These are phyloP conservation scores for Pachypanchax playfairii DNA, from an alignment of 2,113 vertebrate species.

Conservation along the genomic window DNA sequence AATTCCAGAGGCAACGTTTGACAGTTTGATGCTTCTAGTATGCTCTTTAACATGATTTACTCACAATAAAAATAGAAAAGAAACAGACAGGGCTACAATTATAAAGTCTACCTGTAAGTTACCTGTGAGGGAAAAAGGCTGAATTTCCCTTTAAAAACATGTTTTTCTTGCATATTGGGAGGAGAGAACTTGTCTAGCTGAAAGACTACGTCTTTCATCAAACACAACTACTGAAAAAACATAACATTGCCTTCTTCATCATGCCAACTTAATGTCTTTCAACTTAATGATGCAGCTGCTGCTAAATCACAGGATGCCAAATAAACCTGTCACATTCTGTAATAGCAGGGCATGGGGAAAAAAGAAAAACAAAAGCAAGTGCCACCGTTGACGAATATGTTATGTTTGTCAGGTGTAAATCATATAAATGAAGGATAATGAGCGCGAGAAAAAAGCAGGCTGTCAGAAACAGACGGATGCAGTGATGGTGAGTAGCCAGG, in stretches of 20 bases:
- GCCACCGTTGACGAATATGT: slow-evolving; percentile 16
- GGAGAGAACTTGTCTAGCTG: slow-evolving; percentile 43
- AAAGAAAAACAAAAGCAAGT: slow-evolving; percentile 46
- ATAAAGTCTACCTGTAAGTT: slow-evolving; percentile 35
- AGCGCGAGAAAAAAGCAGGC: not conserved
- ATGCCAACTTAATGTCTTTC: slow-evolving; percentile 31
- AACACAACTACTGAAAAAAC: slow-evolving; percentile 36
- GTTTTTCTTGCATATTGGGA: slow-evolving; percentile 64
- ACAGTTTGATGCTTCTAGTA: slow-evolving; percentile 39
- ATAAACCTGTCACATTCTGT: slow-evolving; percentile 48
- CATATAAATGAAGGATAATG: slow-evolving; percentile 1
- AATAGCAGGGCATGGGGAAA: slow-evolving; percentile 20
- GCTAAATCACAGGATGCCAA: slow-evolving; percentile 33
- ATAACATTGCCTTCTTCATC: slow-evolving; percentile 42
- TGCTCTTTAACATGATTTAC: slow-evolving; percentile 33
- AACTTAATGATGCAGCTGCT: slow-evolving; percentile 34
- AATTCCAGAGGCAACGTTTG: slow-evolving; percentile 37
- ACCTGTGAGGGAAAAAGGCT: slow-evolving; percentile 55
- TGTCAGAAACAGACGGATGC: slow-evolving; percentile 44
- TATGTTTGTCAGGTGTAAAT: slow-evolving; percentile 41
- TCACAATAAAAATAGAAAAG: slow-evolving; percentile 21
- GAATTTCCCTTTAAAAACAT: slow-evolving; percentile 60
- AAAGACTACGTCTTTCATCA: slow-evolving; percentile 54
- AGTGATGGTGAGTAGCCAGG: slow-evolving; percentile 40
- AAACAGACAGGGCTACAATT: slow-evolving; percentile 20